Percentiles rank a stretch among this genome's conserved stretches.
Conservation (phyloP, 1,140 invertebrate species). For the Apis mellifera region DNA sequence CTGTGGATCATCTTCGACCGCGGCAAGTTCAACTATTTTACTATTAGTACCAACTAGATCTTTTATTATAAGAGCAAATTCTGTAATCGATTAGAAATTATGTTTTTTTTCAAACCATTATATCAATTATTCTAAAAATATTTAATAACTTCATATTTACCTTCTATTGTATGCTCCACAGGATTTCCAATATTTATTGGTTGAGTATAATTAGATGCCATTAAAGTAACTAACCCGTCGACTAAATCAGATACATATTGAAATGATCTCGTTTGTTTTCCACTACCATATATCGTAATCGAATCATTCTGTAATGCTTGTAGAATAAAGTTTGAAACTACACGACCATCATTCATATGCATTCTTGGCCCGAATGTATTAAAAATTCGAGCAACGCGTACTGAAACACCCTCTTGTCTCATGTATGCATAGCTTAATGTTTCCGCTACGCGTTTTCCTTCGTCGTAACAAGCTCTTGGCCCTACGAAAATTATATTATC, state of each 20-base stretch:
- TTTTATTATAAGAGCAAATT: constrained; percentile 97
- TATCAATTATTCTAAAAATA: background rate
- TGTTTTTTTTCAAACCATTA: background rate
- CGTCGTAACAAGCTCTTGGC: constrained; percentile 98
- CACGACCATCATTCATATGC: constrained; percentile 99
- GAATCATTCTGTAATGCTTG: constrained; percentile 97
- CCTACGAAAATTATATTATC: constrained; percentile 79
- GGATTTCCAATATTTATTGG: constrained; percentile 99
- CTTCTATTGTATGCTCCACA: constrained; percentile 97
- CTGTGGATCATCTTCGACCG: constrained; percentile 98
- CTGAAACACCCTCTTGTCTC: constrained; percentile 97
- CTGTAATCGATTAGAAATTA: constrained; percentile 79
- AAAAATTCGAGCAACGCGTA: constrained; percentile 98
- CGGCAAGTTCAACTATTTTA: constrained; percentile 90
- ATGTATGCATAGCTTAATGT: constrained; percentile 98
- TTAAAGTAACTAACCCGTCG: constrained; percentile 95
- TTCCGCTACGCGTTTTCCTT: constrained; percentile 98
- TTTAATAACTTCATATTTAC: constrained; percentile 75
- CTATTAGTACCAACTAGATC: constrained; percentile 92
- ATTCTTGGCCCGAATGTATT: constrained; percentile 99
- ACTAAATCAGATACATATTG: constrained; percentile 99
- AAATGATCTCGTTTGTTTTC: constrained; percentile 98
- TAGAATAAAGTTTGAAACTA: constrained; percentile 99
- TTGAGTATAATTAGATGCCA: constrained; percentile 96
- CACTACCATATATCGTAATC: constrained; percentile 98